Conservation (phyloP, 2,797 vertebrate genomes). For the Periophthalmus magnuspinnatus region DNA sequence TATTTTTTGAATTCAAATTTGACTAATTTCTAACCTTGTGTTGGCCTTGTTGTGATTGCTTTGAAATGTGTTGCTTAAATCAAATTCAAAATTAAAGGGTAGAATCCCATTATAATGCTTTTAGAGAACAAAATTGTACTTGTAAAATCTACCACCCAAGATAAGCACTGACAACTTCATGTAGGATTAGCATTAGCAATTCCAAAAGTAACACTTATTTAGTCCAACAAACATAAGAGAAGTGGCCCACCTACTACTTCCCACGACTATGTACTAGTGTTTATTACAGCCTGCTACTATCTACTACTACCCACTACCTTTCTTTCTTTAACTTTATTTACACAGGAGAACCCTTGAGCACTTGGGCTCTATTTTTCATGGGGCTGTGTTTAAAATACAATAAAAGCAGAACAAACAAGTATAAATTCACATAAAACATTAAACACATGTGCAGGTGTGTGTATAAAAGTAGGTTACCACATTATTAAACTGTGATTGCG, state of each 20-base stretch:
- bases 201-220: slow-evolving; percentile 22
- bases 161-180: slow-evolving; percentile 18
- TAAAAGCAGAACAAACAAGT: too few species aligned
- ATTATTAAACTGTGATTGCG: too few species aligned
- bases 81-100: neutral
- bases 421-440: too few species aligned
- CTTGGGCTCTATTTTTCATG: too few species aligned
- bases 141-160: slow-evolving; percentile 21
- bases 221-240: slow-evolving; percentile 37
- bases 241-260: slow-evolving; percentile 17
- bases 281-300: too few species aligned
- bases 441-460: too few species aligned
- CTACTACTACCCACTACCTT: too few species aligned
- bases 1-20: neutral
- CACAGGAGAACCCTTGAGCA: too few species aligned
- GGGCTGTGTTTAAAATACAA: too few species aligned
- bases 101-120: neutral
- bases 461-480: too few species aligned
- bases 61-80: slow-evolving; percentile 2
- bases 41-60: neutral
- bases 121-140: neutral
- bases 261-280: too few species aligned
- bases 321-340: too few species aligned
- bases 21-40: neutral
- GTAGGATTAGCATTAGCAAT: neutral